These are phyloP conservation scores for Corythoichthys haematopterus DNA, from an alignment of 2,113 vertebrate genomes.

Conservation along the genomic window DNA sequence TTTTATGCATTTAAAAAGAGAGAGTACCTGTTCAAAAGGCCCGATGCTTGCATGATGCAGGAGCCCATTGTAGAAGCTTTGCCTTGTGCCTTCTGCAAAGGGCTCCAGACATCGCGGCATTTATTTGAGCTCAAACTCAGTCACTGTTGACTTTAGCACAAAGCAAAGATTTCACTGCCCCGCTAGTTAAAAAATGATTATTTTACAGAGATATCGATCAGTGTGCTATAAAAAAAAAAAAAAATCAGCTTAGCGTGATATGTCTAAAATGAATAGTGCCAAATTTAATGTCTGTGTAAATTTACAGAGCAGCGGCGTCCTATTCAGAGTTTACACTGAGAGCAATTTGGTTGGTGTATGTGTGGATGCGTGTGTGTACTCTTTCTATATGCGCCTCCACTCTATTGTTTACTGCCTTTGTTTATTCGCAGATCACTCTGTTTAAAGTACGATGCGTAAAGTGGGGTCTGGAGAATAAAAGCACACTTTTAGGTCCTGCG, in stretches of 20 bases:
- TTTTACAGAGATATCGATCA: slow-evolving; percentile 99
- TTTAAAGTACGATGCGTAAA: slow-evolving; percentile 77
- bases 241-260: slow-evolving; percentile 93
- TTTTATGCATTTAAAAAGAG: slow-evolving; percentile 31
- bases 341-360: slow-evolving; percentile 84
- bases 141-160: slow-evolving; percentile 99
- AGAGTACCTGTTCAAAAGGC: slow-evolving; percentile 81
- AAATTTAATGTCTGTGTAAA: slow-evolving; percentile 95
- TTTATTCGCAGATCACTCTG: slow-evolving; percentile 88
- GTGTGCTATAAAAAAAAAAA: slow-evolving; percentile 82
- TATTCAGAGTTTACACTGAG: slow-evolving; percentile 87
- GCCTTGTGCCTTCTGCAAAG: slow-evolving; percentile 78
- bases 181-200: slow-evolving; percentile 96
- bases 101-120: slow-evolving; percentile 83
- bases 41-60: slow-evolving; percentile 49
- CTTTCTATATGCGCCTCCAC: slow-evolving; percentile 72
- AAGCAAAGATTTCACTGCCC: slow-evolving; percentile 99
- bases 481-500: slow-evolving; percentile 63
- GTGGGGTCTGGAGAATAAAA: slow-evolving; percentile 68
- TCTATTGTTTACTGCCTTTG: slow-evolving; percentile 88
- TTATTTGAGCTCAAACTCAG: slow-evolving; percentile 95
- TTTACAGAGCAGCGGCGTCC: slow-evolving; percentile 86
- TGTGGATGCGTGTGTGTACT: slow-evolving; percentile 63
- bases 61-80: slow-evolving; percentile 67
- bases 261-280: slow-evolving; percentile 81